Base-by-base conservation (phyloP, 1,140 invertebrate genomes). In the Drosophila sturtevanti region DNA sequence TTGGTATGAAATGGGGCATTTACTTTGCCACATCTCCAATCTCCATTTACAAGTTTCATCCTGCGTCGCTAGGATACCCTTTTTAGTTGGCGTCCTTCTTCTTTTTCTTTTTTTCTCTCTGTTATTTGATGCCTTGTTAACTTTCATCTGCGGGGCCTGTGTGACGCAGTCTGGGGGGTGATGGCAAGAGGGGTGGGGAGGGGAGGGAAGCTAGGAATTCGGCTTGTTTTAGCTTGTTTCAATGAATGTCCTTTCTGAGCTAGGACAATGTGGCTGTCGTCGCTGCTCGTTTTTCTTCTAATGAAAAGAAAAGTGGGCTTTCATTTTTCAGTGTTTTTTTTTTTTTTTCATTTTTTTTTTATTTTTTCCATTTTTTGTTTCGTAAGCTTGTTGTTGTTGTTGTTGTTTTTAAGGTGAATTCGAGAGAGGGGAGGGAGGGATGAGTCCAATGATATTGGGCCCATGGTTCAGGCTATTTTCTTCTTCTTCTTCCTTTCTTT, bases 121-220 rank as follows among this genome's bases (percentile, higher is more conserved):
- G 75, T 82, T 82, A 89, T 82, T 82, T 89, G 82, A 87, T 86
- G 82, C 82, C 82, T 86, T 86, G 82, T 82, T 86, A 86, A 82
- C 75, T 86, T 86, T 82, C 72, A 86, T 82, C 63, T 77, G 84
- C 18, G 61, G 37, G 54, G 21, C 58, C 35, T 48, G 7, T 48
- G 37, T 6, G 27, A 1, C 2, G 41, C 48, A 35, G 34, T 12
- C 55, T 41, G 21, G n/a, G 72, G 59, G n/a, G n/a, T n/a, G n/a
- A n/a, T n/a, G n/a, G n/a, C n/a, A n/a, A n/a, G n/a, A n/a, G n/a
- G n/a, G n/a, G n/a, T n/a, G n/a, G n/a, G 44, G 44, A 21, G 60
- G 0, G 16, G 12, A 62, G 63, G 34, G 35, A 38, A 34, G 41
- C 38, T 61, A 68, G 77, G 63, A 76, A 87, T 87, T 82, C 65